Conservation (phyloP, 2,888 invertebrate genomes). For the Thelaira solivaga region DNA sequence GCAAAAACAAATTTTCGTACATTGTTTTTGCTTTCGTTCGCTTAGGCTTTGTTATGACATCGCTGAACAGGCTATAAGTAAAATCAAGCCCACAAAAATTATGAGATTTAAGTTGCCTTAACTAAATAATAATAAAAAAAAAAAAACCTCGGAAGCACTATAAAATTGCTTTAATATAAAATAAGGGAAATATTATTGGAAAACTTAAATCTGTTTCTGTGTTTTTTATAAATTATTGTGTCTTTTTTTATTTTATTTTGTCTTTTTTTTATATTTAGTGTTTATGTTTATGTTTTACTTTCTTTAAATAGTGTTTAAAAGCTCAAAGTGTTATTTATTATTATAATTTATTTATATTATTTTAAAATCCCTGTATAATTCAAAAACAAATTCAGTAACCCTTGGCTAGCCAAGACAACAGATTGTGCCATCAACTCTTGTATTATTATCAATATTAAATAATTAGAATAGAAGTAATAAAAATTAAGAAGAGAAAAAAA, state of each 20-base stretch:
- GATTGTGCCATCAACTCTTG: constrained; percentile 28
- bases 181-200: too few species aligned
- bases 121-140: too few species aligned
- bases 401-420: constrained; percentile 38
- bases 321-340: constrained; percentile 44
- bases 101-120: too few species aligned
- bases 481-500: neutral
- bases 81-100: too few species aligned
- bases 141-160: too few species aligned
- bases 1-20: too few species aligned
- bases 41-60: too few species aligned
- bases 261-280: neutral
- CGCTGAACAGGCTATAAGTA: too few species aligned
- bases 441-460: constrained; percentile 36
- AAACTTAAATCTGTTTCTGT: too few species aligned
- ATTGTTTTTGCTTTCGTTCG: too few species aligned
- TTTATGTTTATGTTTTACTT: constrained; percentile 1
- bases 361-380: constrained; percentile 58
- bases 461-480: neutral
- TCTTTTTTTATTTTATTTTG: neutral
- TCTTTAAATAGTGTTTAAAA: constrained; percentile 30
- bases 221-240: neutral
- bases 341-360: constrained; percentile 19
- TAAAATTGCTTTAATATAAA: too few species aligned
- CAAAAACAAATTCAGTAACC: constrained; percentile 44